Conservation (phyloP, 1,140 invertebrate species). For the Penaeus indicus region DNA sequence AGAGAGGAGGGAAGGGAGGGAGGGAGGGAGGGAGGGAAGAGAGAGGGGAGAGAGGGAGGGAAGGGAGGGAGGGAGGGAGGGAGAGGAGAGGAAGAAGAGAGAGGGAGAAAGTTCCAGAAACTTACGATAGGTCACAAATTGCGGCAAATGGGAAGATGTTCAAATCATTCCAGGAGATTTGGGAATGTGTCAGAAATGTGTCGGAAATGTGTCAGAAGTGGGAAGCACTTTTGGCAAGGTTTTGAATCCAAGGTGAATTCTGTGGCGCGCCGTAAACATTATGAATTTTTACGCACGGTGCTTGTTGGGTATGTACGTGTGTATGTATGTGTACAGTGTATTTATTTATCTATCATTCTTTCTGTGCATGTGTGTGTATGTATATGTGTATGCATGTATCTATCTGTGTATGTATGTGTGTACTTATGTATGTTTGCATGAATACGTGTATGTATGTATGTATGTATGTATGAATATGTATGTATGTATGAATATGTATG, state of each 20-base stretch:
- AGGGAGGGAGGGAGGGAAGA: not conserved
- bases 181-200: too few species aligned
- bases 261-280: not conserved
- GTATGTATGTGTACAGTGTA: not conserved
- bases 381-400: not conserved
- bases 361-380: not conserved
- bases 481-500: not conserved
- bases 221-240: not conserved
- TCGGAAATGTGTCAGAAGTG: too few species aligned
- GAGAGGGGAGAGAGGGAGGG: not conserved
- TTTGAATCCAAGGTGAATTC: not conserved
- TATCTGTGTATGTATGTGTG: not conserved
- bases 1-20: not conserved
- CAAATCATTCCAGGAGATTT: too few species aligned
- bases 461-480: not conserved
- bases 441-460: not conserved
- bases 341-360: not conserved
- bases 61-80: not conserved
- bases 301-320: not conserved
- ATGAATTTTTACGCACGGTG: not conserved
- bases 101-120: too few species aligned
- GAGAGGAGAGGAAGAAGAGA: not conserved
- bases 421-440: not conserved
- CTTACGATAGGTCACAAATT: too few species aligned
- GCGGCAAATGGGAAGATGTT: too few species aligned